Conservation (phyloP, 2,888 invertebrate species). For the Eupithecia exiguata region DNA sequence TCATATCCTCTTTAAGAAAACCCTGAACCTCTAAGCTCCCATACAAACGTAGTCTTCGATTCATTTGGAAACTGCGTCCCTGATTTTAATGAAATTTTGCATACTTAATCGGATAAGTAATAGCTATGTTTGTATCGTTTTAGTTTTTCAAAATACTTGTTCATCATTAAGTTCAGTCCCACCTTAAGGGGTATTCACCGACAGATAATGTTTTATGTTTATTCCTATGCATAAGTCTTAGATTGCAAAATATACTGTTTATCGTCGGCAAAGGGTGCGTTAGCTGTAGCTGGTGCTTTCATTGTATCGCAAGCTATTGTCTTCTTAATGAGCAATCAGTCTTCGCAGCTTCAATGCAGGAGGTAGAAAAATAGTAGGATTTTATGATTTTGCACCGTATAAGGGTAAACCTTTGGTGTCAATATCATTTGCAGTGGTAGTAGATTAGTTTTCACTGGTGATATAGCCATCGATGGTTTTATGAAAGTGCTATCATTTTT, state of each 20-base stretch:
- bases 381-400: neutral
- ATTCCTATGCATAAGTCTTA: no score
- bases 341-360: constrained; percentile 56
- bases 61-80: no score
- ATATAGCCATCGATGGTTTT: neutral
- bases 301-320: constrained; percentile 71
- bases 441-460: neutral
- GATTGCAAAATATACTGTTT: constrained; percentile 16
- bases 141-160: no score
- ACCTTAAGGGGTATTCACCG: no score
- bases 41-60: no score
- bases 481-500: neutral
- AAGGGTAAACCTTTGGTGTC: neutral
- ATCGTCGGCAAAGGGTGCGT: constrained; percentile 16
- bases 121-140: no score
- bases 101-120: no score
- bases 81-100: no score
- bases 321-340: constrained; percentile 75
- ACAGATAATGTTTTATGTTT: neutral
- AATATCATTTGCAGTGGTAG: neutral
- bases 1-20: no score
- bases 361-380: constrained; percentile 27
- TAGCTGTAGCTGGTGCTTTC: constrained; percentile 17
- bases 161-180: no score
- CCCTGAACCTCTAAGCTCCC: no score